Conservation (phyloP, 2,113 vertebrate species). For the Onychorhynchus coronatus region DNA sequence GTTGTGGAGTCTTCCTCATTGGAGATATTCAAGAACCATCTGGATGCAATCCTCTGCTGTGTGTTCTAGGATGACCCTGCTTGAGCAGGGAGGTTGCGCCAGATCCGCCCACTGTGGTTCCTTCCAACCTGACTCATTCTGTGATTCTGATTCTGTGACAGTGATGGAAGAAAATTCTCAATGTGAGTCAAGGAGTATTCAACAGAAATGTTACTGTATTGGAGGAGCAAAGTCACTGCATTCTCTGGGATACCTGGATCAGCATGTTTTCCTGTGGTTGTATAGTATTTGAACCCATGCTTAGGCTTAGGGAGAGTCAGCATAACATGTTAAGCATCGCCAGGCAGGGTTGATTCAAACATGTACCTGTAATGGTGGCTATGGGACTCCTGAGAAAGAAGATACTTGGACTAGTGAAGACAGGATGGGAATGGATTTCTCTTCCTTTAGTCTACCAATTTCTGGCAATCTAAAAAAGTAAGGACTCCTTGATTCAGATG, state of each 20-base stretch:
- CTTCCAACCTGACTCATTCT: background rate
- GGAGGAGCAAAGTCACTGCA: background rate
- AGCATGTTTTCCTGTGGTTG: background rate
- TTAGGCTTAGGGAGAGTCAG: background rate
- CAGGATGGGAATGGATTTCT: background rate
- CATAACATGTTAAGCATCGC: background rate
- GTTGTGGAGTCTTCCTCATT: background rate
- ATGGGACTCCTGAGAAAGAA: background rate
- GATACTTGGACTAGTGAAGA: background rate
- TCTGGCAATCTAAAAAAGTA: background rate
- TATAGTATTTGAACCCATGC: background rate
- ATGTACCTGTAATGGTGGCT: background rate
- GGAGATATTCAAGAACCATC: background rate
- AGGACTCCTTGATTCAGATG: background rate
- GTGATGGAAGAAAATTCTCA: background rate
- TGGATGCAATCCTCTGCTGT: background rate
- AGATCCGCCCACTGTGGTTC: background rate
- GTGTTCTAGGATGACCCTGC: background rate
- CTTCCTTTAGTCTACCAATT: background rate
- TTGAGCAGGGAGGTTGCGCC: background rate
- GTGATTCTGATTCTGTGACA: background rate
- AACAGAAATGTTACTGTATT: background rate
- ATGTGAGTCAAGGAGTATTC: accelerated
- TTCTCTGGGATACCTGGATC: background rate
- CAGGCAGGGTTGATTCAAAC: background rate